A percentile compares a stretch with the other conserved stretches of the same genome.
Conservation (phyloP, 2,113 vertebrate species). For the Tautogolabrus adspersus region DNA sequence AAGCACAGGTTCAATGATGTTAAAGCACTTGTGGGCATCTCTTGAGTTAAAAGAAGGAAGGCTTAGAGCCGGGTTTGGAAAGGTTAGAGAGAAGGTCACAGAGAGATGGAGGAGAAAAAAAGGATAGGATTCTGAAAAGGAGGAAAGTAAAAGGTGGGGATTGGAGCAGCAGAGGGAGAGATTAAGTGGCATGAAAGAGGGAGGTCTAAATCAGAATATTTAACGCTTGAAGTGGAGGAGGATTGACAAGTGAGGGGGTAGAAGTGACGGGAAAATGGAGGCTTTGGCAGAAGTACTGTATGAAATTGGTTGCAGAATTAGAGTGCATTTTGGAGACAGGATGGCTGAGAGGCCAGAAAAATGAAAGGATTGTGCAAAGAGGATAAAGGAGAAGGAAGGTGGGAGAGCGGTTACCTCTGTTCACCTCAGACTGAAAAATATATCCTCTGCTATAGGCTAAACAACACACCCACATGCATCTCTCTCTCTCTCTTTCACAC, state of each 20-base stretch:
- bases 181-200: slow-evolving; percentile 45
- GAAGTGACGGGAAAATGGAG: slow-evolving; percentile 64
- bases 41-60: slow-evolving; percentile 32
- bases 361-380: slow-evolving; percentile 64
- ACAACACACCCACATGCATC: slow-evolving; percentile 30
- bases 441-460: slow-evolving; percentile 38
- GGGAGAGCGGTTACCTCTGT: slow-evolving; percentile 40
- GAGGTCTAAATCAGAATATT: slow-evolving; percentile 56
- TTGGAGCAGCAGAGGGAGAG: slow-evolving; percentile 42
- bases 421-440: slow-evolving; percentile 52
- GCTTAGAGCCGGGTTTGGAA: slow-evolving; percentile 38
- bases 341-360: slow-evolving; percentile 40
- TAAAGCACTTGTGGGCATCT: slow-evolving; percentile 48
- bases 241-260: slow-evolving; percentile 72
- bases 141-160: slow-evolving; percentile 42
- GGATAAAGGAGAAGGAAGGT: slow-evolving; percentile 49
- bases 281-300: slow-evolving; percentile 58
- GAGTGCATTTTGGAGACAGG: slow-evolving; percentile 42
- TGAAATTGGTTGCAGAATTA: slow-evolving; percentile 68
- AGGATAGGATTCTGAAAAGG: slow-evolving; percentile 31
- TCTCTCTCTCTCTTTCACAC: neutral
- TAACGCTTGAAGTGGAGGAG: slow-evolving; percentile 42
- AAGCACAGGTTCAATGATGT: slow-evolving; percentile 12
- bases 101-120: slow-evolving; percentile 37
- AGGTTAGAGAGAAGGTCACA: slow-evolving; percentile 47